phyloP scores from a whole-genome alignment of 2,113 vertebrate genomes.

The Octodon degus region DNA sequence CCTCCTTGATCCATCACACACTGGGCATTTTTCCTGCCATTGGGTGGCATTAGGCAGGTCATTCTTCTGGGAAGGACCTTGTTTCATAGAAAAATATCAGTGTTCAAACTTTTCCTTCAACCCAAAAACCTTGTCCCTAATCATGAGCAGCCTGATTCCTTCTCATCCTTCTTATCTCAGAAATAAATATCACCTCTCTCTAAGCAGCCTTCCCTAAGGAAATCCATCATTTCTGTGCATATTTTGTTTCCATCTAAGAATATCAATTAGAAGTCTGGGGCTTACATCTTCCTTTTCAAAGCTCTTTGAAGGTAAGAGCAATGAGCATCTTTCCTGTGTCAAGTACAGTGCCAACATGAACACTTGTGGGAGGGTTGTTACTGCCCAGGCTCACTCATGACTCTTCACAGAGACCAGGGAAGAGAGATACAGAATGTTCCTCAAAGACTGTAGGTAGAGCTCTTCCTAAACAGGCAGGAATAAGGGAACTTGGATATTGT shows the following conservation, averaged over 20 bases:
- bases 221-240: not conserved
- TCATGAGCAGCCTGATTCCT: not conserved
- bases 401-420: not conserved
- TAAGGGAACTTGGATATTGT: not conserved
- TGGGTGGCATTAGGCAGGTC: not conserved
- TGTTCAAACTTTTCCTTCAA: not conserved
- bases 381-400: not conserved
- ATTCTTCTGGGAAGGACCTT: not conserved
- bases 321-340: not conserved
- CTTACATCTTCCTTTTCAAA: not conserved
- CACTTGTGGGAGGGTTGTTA: not conserved
- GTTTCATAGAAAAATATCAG: not conserved
- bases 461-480: not conserved
- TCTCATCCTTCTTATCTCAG: not conserved
- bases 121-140: not conserved
- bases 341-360: too few relatives aligned
- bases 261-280: not conserved
- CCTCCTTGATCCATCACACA: not conserved
- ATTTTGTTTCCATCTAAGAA: conserved; percentile 4
- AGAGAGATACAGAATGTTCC: not conserved
- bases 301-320: not conserved
- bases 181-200: not conserved
- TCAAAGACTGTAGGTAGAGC: not conserved
- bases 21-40: not conserved
- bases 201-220: not conserved